Evolutionary conservation across 2,797 vertebrate genomes (phyloP).

Genomic region (Micropoecilia bifurca): DNA sequence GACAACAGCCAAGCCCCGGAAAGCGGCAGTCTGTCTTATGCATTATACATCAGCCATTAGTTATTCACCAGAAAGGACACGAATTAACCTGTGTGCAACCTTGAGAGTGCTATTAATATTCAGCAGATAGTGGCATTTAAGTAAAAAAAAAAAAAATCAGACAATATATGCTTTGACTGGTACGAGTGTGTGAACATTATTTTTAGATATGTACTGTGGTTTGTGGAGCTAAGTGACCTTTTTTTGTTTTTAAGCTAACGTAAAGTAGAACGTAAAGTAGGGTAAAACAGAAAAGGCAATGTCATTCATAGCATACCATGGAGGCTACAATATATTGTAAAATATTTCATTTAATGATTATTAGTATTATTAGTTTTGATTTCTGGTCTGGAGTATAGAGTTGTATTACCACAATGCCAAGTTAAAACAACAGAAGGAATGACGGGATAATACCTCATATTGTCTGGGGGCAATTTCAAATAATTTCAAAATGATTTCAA

Average conservation of each 20-base stretch:
- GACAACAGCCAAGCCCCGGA: conserved; percentile 47
- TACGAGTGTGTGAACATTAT: conserved; percentile 35
- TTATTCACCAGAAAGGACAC: conserved; percentile 71
- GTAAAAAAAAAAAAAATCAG: conserved; percentile 20
- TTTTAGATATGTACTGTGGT: conserved; percentile 19
- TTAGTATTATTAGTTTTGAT: too few relatives aligned
- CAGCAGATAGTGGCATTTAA: conserved; percentile 45
- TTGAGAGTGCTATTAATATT: conserved; percentile 70
- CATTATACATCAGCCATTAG: conserved; percentile 72
- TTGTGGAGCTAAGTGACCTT: background rate
- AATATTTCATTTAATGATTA: background rate
- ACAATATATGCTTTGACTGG: conserved; percentile 50
- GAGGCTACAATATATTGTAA: background rate
- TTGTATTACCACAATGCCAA: background rate
- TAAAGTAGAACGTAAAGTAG: too few relatives aligned
- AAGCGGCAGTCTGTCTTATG: conserved; percentile 55
- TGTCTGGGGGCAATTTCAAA: background rate
- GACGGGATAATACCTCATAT: background rate
- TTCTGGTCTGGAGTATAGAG: too few relatives aligned
- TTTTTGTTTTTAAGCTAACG: background rate
- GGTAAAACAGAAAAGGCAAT: background rate
- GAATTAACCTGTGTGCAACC: conserved; percentile 71
- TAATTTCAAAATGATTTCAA: background rate
- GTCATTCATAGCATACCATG: too few relatives aligned
- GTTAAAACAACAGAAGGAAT: background rate